Base-by-base conservation (phyloP, 2,113 vertebrate species). In the Trogon surrucura region DNA sequence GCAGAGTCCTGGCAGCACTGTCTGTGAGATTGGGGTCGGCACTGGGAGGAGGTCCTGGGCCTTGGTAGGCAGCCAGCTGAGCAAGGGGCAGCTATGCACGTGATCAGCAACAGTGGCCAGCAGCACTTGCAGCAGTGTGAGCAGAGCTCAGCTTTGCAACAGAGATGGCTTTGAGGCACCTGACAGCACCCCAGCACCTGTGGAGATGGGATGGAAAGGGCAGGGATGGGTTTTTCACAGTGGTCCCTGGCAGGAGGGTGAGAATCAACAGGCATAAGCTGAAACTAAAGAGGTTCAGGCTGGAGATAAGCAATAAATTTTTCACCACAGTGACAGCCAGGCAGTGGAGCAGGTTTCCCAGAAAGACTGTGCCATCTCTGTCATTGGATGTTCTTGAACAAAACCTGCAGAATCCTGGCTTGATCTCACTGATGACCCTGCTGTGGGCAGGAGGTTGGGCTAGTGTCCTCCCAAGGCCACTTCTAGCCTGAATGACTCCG, bases 1-100 rank as follows among this genome's bases (percentile, higher is more conserved):
- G n/a, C 14, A 30, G 56, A 30, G 23, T 45, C 10, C 45, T 3
- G 6, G 16, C 54, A 54, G 11, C 12, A 60, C 25, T 34, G 53
- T 36, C 1, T 0, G 11, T 57, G 36, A 25, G 30, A 19, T 9
- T 22, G 20, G 12, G 9, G 10, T 34, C 6, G 8, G 16, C 2
- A 0, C 13, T 29, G 13, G 7, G 27, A 12, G 65, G 47, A 88
- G 17, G 15, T 65, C 10, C 23, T 9, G 17, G 14, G 19, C 25
- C 5, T 3, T 38, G 25, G 20, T 19, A 17, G 26, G 32, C 32
- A 58, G 58, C 14, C 57, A 65, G 32, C 32, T 58, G 21, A 54
- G 38, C 67, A 73, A 29, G 17, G 12, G 23, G 51, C 66, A 53
- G 27, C 19, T 5, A 0, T 13, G 10, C 45, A 19, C 32, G 27